Evolutionary conservation across 2,797 vertebrate species (phyloP).

Genomic region (Mallotus villosus): DNA sequence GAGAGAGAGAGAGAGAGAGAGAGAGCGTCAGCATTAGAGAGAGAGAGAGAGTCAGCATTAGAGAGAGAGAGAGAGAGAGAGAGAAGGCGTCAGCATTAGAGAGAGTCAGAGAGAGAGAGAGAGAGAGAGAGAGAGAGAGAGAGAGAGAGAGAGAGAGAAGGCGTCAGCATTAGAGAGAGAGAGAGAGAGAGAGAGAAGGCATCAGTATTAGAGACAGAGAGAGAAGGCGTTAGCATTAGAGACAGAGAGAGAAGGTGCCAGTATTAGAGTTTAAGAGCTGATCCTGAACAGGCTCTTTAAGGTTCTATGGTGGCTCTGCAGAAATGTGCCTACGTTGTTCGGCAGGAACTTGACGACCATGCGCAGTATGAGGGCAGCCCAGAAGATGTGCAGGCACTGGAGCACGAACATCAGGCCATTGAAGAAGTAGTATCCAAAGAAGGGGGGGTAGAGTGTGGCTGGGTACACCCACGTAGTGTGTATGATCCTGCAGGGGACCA

Average conservation of each 20-base stretch:
- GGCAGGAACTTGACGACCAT: constrained; percentile 95
- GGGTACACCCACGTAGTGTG: constrained; percentile 87
- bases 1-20: background rate
- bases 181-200: too few relatives aligned
- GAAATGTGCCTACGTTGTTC: constrained; percentile 78
- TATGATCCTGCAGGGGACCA: constrained; percentile 82
- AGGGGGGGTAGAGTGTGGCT: constrained; percentile 79
- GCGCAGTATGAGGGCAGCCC: constrained; percentile 89
- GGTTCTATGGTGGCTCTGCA: background rate
- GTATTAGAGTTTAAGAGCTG: background rate
- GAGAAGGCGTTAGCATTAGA: background rate
- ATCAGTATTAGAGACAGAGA: too few relatives aligned
- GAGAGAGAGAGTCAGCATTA: too few relatives aligned
- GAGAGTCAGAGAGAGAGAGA: background rate
- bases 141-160: background rate
- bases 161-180: background rate
- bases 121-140: background rate
- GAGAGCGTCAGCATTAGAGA: background rate
- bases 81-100: background rate
- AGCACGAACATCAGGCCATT: constrained; percentile 87
- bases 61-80: background rate
- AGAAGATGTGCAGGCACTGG: constrained; percentile 90
- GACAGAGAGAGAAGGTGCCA: background rate
- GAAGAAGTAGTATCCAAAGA: constrained; percentile 96
- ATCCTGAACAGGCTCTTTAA: background rate